Percentiles rank a stretch among this genome's conserved stretches.
These are phyloP conservation scores for Poecilia picta DNA, from an alignment of 2,797 vertebrate genomes.

Conservation along the genomic window DNA sequence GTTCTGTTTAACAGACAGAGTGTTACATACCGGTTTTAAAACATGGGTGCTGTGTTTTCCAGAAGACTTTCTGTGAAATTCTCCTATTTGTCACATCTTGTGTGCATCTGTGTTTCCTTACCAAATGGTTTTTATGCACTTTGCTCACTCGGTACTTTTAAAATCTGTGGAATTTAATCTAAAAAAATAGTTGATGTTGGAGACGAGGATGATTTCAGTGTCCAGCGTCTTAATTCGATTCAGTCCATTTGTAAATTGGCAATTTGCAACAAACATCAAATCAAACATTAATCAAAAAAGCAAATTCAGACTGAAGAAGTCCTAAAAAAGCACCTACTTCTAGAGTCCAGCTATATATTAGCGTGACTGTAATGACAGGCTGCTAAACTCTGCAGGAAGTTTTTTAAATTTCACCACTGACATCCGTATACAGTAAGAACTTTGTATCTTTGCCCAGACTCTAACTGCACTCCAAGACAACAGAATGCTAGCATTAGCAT, in stretches of 20 bases:
- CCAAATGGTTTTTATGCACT: too few relatives aligned
- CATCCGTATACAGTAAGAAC: conserved; percentile 66
- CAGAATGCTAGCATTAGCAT: conserved; percentile 82
- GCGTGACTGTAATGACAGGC: conserved; percentile 1
- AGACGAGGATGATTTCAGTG: conserved; percentile 12
- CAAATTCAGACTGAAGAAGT: not conserved
- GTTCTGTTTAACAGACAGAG: conserved; percentile 1
- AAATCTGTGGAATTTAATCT: not conserved
- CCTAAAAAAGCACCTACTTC: not conserved
- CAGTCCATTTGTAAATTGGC: not conserved
- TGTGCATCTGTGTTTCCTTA: not conserved
- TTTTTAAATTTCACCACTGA: conserved; percentile 57
- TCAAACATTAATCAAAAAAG: not conserved
- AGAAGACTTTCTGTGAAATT: conserved; percentile 91
- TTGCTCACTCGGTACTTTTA: too few relatives aligned
- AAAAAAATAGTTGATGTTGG: conserved; percentile 1
- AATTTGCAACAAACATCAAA: not conserved
- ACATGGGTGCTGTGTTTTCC: conserved; percentile 96
- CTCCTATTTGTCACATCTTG: conserved; percentile 66
- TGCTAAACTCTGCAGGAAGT: not conserved
- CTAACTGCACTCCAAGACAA: conserved; percentile 72
- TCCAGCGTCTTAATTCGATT: conserved; percentile 77
- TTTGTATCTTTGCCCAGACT: conserved; percentile 72
- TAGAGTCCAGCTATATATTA: conserved; percentile 3
- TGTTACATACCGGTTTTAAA: conserved; percentile 60